phyloP scores from a whole-genome alignment of 2,797 vertebrate genomes.

The Rhinella marina region DNA sequence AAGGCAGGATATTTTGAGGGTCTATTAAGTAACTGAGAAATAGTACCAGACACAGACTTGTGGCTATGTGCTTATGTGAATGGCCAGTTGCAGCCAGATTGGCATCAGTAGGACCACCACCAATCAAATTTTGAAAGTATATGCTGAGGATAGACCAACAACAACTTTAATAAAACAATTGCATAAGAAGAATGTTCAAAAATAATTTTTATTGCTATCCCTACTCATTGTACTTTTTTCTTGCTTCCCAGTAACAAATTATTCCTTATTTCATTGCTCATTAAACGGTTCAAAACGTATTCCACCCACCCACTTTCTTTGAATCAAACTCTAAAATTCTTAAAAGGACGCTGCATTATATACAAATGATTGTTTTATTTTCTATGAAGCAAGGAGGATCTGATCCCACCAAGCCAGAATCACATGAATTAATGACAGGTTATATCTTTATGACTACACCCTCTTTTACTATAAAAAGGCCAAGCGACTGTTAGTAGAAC shows the following conservation, averaged over 20 bases:
- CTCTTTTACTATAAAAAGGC: constrained; percentile 69
- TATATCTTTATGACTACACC: constrained; percentile 21
- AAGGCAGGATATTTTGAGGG: too few species aligned
- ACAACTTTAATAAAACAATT: too few species aligned
- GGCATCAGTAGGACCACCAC: too few species aligned
- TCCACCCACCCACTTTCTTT: not conserved
- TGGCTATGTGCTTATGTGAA: too few species aligned
- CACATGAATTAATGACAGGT: not conserved
- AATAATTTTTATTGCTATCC: too few species aligned
- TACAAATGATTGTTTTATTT: constrained; percentile 30
- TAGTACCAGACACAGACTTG: too few species aligned
- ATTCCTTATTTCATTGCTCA: not conserved
- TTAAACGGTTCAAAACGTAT: not conserved
- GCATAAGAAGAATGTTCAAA: too few species aligned
- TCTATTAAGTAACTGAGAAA: too few species aligned
- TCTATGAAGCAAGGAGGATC: constrained; percentile 33
- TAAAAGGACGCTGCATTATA: not conserved
- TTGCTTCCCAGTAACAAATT: not conserved
- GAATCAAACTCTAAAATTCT: not conserved
- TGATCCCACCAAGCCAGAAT: constrained; percentile 12
- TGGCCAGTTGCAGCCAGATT: too few species aligned
- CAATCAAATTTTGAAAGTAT: too few species aligned
- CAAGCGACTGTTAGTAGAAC: constrained; percentile 30
- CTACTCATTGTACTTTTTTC: not conserved
- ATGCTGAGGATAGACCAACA: too few species aligned